Percentiles rank a stretch among this genome's conserved stretches.
phyloP scores from a whole-genome alignment of 2,797 vertebrate genomes.

The Botia almorhae region DNA sequence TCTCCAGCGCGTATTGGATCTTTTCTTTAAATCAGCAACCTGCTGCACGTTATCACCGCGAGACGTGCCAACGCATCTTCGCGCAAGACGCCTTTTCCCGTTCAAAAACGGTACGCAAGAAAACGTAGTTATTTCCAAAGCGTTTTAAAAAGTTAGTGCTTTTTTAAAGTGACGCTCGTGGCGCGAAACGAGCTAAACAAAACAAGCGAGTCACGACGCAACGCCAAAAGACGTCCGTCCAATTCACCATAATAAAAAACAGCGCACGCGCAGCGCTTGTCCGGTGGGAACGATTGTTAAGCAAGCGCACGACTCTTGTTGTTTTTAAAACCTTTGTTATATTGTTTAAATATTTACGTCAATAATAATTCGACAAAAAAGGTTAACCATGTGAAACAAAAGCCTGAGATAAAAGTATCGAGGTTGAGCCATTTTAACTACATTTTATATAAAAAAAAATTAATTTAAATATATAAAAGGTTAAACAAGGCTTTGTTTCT shows the following conservation, averaged over 20 bases:
- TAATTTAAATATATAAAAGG: too few species aligned
- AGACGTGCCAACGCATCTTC: neutral
- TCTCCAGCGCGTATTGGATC: neutral
- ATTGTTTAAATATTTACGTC: too few species aligned
- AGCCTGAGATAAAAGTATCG: too few species aligned
- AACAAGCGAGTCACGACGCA: neutral
- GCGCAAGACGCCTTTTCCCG: neutral
- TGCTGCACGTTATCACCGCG: neutral
- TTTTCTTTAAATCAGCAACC: conserved; percentile 4
- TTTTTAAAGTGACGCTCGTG: neutral
- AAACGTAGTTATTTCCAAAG: neutral
- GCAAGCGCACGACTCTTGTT: too few species aligned
- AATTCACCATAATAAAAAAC: too few species aligned
- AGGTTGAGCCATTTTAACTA: too few species aligned
- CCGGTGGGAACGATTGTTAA: too few species aligned
- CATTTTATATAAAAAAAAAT: too few species aligned
- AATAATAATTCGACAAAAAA: too few species aligned
- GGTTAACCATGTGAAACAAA: too few species aligned
- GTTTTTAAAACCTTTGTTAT: too few species aligned
- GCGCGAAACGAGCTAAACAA: neutral
- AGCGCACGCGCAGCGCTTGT: too few species aligned
- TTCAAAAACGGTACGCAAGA: neutral
- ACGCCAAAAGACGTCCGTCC: neutral
- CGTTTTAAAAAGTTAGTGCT: neutral
- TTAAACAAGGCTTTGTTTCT: neutral